Conservation (phyloP, 2,113 vertebrate species). For the Phalacrocorax aristotelis region DNA sequence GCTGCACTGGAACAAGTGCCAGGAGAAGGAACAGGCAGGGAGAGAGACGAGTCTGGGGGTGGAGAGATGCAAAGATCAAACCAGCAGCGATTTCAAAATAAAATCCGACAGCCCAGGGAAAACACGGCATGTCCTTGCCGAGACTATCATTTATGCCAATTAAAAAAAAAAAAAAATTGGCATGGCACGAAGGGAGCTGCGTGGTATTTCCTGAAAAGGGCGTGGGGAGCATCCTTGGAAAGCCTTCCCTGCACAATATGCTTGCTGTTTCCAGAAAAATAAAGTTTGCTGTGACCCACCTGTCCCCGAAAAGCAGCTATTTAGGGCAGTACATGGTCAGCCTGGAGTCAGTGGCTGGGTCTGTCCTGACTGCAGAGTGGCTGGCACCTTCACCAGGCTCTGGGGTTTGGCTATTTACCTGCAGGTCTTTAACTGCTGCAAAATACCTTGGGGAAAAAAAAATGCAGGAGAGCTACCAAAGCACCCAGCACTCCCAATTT, state of each 20-base stretch:
- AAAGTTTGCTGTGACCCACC: conserved; percentile 60
- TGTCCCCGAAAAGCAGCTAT: conserved; percentile 57
- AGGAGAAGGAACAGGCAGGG: neutral
- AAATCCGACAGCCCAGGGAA: neutral
- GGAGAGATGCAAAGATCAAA: conserved; percentile 35
- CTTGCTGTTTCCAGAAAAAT: conserved; percentile 66
- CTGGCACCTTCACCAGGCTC: conserved; percentile 36
- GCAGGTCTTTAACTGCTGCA: conserved; percentile 24
- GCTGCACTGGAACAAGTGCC: neutral
- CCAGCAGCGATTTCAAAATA: neutral
- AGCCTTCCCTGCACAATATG: conserved; percentile 49
- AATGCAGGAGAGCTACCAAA: neutral
- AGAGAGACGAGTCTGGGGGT: neutral
- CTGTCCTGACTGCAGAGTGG: neutral
- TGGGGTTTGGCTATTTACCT: conserved; percentile 65
- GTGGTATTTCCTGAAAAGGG: conserved; percentile 67
- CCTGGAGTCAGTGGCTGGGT: neutral
- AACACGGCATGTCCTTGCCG: neutral
- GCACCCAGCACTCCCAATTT: neutral
- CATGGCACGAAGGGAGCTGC: conserved; percentile 49
- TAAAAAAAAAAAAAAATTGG: conserved; percentile 41
- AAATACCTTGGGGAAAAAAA: neutral
- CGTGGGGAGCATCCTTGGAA: conserved; percentile 71
- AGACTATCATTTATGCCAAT: conserved; percentile 54
- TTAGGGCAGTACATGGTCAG: conserved; percentile 46